Base-by-base conservation (phyloP, 2,888 invertebrate species). In the Caenorhabditis doughertyi region DNA sequence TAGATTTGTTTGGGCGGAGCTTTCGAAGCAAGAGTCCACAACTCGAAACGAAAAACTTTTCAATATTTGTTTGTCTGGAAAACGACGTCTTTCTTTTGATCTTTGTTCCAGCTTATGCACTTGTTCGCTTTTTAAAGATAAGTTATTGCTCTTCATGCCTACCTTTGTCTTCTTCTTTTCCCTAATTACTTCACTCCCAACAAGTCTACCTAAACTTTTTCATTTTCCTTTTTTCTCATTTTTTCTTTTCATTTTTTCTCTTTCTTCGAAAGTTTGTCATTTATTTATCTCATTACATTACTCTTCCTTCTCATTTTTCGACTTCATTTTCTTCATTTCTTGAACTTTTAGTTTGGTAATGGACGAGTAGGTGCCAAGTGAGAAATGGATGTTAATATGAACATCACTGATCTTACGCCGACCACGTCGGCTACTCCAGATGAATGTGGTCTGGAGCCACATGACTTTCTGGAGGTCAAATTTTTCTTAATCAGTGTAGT, bases 401-500 rank as follows among this genome's bases (percentile, higher is more conserved):
- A 65, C 71, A 72, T 67, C 73, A 68, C 58, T 18, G 62, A 80
- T 60, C 16, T 67, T 58, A 68, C 73, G 49, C 82, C 71, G 49
- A 71, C 55, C 42, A 35, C 65, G 67, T 49, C 67, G 49, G 32
- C 18, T 7, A 16, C 18, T 56, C 65, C 74, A 27, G 67, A 74
- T 64, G 81, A 84, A 13, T 89, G 89, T 64, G 88, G 88, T 13
- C 70, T 89, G 32, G 84, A 88, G 39, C 89, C 89, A 32, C 89
- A 89, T 62, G 89, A 88, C 55, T 89, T 77, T 74, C 72, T 89
- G 16, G 87, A 88, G 79, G 89, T 88, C 67, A 89, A 89, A 65
- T 87, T 89, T 73, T 84, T 88, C 44, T 79, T 90, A 58, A 90
- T 89, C 55, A 83, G 84, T 70, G 84, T 89, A 8, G 84, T 90